Evolutionary conservation across 2,888 invertebrate species (phyloP).

Genomic region (Anoplius nigerrimus): DNA sequence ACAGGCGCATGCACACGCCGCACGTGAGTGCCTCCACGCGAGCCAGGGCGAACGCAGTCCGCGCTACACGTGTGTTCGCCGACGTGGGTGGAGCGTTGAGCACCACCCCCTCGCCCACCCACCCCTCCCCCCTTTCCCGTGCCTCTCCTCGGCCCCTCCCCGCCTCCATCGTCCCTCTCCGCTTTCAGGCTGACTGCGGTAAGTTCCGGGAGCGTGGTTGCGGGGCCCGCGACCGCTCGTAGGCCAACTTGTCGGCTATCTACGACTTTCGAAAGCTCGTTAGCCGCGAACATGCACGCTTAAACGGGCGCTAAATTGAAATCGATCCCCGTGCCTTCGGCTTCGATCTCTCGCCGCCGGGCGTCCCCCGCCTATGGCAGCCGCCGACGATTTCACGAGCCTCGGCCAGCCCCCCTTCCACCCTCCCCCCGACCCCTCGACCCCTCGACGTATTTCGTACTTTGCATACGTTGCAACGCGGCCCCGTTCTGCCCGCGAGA

Average conservation of each 20-base stretch:
- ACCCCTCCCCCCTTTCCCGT: too few species aligned
- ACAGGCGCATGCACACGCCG: not conserved
- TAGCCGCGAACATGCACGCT: constrained; percentile 69
- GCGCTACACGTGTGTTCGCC: constrained; percentile 65
- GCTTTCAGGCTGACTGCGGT: constrained; percentile 57
- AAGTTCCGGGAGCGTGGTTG: constrained; percentile 57
- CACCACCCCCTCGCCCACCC: constrained; percentile 32
- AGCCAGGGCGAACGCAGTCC: constrained; percentile 47
- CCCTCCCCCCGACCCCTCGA: constrained; percentile 12
- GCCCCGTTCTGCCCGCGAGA: not conserved
- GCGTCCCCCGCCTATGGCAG: too few species aligned
- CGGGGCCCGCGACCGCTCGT: constrained; percentile 46
- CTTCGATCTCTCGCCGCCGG: constrained; percentile 49
- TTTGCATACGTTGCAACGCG: constrained; percentile 20
- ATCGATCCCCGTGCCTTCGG: constrained; percentile 65
- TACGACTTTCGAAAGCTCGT: constrained; percentile 74
- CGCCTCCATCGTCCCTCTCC: too few species aligned
- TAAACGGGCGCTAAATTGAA: constrained; percentile 74
- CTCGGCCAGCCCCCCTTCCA: constrained; percentile 19
- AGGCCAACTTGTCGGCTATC: constrained; percentile 72
- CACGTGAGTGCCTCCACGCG: not conserved
- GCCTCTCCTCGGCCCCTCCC: too few species aligned
- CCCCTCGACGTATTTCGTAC: constrained; percentile 24
- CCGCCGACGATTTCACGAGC: constrained; percentile 27
- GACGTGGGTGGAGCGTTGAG: constrained; percentile 3